Percentiles rank a stretch among this genome's conserved stretches.
Conservation (phyloP, 2,113 vertebrate genomes). For the Gulo gulo region DNA sequence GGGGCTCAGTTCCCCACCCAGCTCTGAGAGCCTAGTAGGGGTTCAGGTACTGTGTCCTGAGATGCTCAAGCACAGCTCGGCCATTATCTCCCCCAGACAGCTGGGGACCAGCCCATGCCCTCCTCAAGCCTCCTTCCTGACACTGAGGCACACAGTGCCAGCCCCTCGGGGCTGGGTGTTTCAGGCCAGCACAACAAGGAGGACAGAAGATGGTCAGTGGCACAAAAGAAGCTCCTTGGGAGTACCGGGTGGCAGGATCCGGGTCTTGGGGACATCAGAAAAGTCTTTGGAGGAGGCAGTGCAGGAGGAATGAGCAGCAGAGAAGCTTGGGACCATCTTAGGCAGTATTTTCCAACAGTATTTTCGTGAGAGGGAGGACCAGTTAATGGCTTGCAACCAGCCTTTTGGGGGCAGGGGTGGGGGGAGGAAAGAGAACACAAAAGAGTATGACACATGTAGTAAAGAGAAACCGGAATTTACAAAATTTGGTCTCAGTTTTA, state of each 20-base stretch:
- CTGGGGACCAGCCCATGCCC: background rate
- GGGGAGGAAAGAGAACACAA: background rate
- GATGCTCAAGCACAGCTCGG: background rate
- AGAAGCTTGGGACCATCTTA: background rate
- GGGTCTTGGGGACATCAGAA: background rate
- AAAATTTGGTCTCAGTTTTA: background rate
- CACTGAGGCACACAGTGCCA: background rate
- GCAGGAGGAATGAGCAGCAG: background rate
- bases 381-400: background rate
- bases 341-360: background rate
- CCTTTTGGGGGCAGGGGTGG: background rate
- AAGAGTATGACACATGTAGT: background rate
- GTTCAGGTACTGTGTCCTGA: too few species aligned
- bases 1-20: background rate
- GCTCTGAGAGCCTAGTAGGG: background rate
- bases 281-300: background rate
- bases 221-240: rapidly evolving
- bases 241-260: background rate
- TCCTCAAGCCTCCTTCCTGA: background rate
- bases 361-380: background rate
- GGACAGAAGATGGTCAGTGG: background rate
- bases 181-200: background rate
- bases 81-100: background rate
- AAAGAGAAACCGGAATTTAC: background rate
- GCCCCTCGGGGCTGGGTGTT: background rate